Conservation (phyloP, 2,888 invertebrate genomes). For the Ectropis crepuscularia region DNA sequence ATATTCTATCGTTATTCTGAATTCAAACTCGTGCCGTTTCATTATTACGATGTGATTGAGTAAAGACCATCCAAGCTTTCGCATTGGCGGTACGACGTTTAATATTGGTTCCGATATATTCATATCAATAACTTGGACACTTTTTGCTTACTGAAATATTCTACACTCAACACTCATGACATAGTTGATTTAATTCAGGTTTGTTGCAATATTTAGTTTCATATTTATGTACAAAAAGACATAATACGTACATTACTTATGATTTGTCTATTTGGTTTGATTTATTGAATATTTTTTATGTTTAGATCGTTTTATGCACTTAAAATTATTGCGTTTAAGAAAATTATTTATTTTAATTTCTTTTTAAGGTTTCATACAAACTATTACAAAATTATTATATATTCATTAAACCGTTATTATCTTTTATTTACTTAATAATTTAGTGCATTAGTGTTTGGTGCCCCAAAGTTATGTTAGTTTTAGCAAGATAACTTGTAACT, state of each 20-base stretch:
- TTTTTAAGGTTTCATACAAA: conserved; percentile 38
- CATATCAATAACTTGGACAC: too few relatives aligned
- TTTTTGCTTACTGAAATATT: too few relatives aligned
- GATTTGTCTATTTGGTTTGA: neutral
- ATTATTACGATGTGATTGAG: too few relatives aligned
- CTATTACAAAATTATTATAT: conserved; percentile 21
- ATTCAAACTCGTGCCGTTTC: too few relatives aligned
- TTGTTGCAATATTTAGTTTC: conserved; percentile 1
- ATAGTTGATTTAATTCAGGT: neutral
- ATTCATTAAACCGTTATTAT: conserved; percentile 32
- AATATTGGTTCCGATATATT: neutral
- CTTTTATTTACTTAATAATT: conserved; percentile 23
- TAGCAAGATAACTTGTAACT: neutral
- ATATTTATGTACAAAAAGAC: conserved; percentile 7
- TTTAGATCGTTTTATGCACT: conserved; percentile 1
- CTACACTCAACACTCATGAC: conserved; percentile 1
- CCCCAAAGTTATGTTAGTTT: conserved; percentile 18
- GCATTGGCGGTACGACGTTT: neutral
- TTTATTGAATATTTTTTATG: conserved; percentile 6
- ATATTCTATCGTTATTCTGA: too few relatives aligned
- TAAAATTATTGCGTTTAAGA: conserved; percentile 31
- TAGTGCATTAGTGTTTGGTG: conserved; percentile 25
- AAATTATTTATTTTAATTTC: conserved; percentile 37
- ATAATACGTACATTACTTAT: conserved; percentile 3
- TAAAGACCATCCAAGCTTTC: too few relatives aligned